These are phyloP conservation scores for Reticulitermes speratus DNA, from an alignment of 1,140 invertebrate genomes.

Conservation along the genomic window DNA sequence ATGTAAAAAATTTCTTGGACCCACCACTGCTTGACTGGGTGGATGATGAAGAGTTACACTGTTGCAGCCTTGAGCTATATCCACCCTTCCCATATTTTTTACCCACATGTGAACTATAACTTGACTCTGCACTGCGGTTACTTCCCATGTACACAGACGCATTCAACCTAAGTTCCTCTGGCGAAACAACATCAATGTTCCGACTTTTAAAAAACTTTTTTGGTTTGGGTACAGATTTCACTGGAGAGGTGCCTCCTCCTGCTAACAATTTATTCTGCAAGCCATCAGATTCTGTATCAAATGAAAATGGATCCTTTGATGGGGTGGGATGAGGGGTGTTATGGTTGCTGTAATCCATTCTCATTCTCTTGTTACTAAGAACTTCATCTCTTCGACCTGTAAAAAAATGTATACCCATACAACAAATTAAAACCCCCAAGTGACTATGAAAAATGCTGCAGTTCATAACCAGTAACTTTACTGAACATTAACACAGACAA, in stretches of 20 bases:
- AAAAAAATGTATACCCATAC: slow-evolving; percentile 4
- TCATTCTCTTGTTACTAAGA: slow-evolving; percentile 27
- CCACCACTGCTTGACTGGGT: background rate
- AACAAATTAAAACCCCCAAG: background rate
- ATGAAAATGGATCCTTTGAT: slow-evolving; percentile 48
- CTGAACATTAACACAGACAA: background rate
- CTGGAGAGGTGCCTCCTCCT: slow-evolving; percentile 44
- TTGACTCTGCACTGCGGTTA: slow-evolving; percentile 26
- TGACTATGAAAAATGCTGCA: background rate
- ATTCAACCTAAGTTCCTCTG: slow-evolving; percentile 25
- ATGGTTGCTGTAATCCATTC: slow-evolving; percentile 28
- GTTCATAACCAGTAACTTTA: background rate
- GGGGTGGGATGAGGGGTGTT: slow-evolving; percentile 31
- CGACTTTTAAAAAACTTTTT: slow-evolving; percentile 91
- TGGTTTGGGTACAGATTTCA: slow-evolving; percentile 60
- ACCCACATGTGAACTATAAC: slow-evolving; percentile 15
- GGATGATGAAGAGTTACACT: slow-evolving; percentile 5
- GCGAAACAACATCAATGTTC: slow-evolving; percentile 57
- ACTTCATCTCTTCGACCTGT: slow-evolving; percentile 32
- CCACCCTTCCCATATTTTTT: slow-evolving; percentile 25
- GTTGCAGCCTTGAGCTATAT: background rate
- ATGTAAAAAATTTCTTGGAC: slow-evolving; percentile 36
- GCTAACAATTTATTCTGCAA: slow-evolving; percentile 35
- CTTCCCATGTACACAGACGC: slow-evolving; percentile 26
- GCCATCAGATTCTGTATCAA: slow-evolving; percentile 47